Evolutionary conservation across 2,113 vertebrate species (phyloP).

Genomic region (Eidolon helvum): DNA sequence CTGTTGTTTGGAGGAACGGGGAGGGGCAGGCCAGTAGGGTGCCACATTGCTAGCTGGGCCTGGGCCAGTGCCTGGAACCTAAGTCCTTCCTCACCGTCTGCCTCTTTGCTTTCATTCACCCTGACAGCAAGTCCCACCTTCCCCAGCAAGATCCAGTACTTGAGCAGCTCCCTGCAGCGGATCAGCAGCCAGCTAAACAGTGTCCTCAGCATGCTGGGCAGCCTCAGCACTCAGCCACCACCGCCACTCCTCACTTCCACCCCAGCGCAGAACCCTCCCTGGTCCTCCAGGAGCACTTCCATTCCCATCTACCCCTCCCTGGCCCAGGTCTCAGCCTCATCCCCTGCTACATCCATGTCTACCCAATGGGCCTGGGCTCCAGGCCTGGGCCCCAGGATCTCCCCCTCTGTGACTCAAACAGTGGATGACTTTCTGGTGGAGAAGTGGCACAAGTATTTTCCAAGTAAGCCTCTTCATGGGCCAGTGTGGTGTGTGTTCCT

Average conservation of each 20-base stretch:
- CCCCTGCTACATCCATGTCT: background rate
- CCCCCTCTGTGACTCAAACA: slow-evolving; percentile 37
- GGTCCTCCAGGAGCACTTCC: background rate
- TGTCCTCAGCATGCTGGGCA: slow-evolving; percentile 85
- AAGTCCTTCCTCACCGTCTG: background rate
- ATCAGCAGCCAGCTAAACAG: slow-evolving; percentile 89
- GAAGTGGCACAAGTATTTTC: slow-evolving; percentile 89
- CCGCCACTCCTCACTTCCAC: slow-evolving; percentile 49
- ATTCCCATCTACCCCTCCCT: slow-evolving; percentile 6
- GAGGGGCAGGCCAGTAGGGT: accelerated
- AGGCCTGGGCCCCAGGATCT: background rate
- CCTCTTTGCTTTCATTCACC: slow-evolving; percentile 36
- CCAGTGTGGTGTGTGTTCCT: too few species aligned
- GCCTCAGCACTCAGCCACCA: slow-evolving; percentile 71
- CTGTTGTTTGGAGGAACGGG: background rate
- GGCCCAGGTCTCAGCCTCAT: background rate
- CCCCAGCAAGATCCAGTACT: slow-evolving; percentile 85
- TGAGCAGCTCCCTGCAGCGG: slow-evolving; percentile 88
- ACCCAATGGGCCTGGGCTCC: slow-evolving; percentile 78
- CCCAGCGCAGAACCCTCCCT: background rate
- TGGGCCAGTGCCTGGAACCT: background rate
- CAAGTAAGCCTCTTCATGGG: slow-evolving; percentile 80
- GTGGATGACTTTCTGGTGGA: slow-evolving; percentile 84
- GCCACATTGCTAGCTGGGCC: background rate
- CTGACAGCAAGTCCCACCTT: background rate